Conservation (phyloP, 2,888 invertebrate species). For the Cerastoderma edule region DNA sequence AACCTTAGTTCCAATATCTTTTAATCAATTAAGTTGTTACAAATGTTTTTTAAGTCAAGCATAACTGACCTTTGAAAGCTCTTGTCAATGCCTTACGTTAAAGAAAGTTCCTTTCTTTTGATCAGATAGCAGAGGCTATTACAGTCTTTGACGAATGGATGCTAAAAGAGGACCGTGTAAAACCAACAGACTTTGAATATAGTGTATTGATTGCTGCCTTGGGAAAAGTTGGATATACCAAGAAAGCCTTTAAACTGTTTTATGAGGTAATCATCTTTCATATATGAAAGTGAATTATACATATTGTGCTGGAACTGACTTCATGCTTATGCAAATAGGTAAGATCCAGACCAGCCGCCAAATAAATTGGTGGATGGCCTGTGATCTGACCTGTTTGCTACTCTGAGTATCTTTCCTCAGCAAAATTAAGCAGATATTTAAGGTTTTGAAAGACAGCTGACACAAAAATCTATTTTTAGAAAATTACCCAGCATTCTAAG, state of each 20-base stretch:
- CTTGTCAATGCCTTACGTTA: background rate
- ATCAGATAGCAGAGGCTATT: constrained; percentile 89
- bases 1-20: background rate
- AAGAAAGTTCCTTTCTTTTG: constrained; percentile 9
- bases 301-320: no score
- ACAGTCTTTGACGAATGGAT: constrained; percentile 91
- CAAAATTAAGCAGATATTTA: no score
- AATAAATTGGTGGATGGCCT: no score
- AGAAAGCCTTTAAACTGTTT: constrained; percentile 93
- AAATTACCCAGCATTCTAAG: no score
- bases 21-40: background rate
- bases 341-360: no score
- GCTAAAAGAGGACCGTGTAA: constrained; percentile 89
- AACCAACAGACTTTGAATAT: constrained; percentile 91
- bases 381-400: no score
- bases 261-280: no score
- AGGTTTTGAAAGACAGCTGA: no score
- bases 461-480: no score
- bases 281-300: no score
- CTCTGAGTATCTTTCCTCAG: no score
- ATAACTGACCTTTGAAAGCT: background rate
- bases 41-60: background rate
- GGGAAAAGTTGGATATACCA: constrained; percentile 92
- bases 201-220: constrained; percentile 93
- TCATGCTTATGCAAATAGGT: no score